A percentile compares a stretch with the other conserved stretches of the same genome.
Evolutionary conservation across 2,113 vertebrate species (phyloP).

Genomic region (Scalopus aquaticus): DNA sequence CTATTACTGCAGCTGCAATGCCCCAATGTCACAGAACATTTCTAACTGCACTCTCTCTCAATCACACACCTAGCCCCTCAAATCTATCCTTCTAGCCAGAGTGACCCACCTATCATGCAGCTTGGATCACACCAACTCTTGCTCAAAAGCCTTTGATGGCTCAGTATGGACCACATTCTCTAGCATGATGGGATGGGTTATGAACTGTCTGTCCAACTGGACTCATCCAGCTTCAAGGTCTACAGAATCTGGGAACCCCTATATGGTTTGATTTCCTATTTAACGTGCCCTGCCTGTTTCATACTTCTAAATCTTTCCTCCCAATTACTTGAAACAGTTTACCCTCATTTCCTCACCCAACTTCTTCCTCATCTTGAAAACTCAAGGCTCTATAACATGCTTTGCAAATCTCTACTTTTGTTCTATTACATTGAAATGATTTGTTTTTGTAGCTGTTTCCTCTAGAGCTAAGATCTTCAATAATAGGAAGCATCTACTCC

Average conservation of each 20-base stretch:
- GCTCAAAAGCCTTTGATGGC: background rate
- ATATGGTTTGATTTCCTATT: background rate
- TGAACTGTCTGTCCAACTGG: background rate
- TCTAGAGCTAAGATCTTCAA: conserved; percentile 15
- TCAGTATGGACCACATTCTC: background rate
- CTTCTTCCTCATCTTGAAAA: background rate
- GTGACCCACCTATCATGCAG: background rate
- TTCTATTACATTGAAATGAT: background rate
- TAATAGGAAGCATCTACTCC: background rate
- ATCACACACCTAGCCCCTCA: background rate
- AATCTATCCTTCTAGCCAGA: background rate
- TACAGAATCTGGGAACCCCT: background rate
- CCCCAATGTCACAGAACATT: background rate
- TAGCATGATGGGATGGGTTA: background rate
- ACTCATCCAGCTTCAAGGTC: background rate
- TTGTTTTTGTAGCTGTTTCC: background rate
- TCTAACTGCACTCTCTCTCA: background rate
- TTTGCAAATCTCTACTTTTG: background rate
- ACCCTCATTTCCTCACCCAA: background rate
- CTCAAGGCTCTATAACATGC: background rate
- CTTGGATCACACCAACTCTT: background rate
- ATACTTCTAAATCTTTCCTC: background rate
- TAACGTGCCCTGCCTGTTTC: background rate
- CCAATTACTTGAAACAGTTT: background rate
- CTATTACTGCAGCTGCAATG: background rate